A percentile compares a stretch with the other conserved stretches of the same genome.
phyloP scores from a whole-genome alignment of 2,888 invertebrate genomes.

The Pristionchus fissidentatus region DNA sequence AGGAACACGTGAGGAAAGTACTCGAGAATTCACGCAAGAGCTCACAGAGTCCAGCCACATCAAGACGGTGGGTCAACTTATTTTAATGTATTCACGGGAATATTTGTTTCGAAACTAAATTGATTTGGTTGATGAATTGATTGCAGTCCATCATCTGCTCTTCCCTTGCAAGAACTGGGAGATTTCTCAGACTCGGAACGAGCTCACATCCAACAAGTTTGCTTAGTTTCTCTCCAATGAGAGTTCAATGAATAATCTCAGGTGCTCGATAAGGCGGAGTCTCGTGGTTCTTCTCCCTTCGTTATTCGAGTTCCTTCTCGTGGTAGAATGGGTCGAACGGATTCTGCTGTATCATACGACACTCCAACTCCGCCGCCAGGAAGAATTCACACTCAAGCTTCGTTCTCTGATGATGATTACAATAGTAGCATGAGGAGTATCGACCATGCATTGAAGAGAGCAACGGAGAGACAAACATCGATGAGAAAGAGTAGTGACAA shows the following conservation, averaged over 20 bases:
- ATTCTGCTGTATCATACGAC: not conserved
- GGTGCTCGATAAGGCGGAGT: constrained; percentile 66
- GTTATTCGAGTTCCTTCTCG: constrained; percentile 43
- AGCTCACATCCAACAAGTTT: constrained; percentile 64
- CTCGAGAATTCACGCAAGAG: constrained; percentile 52
- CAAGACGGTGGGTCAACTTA: constrained; percentile 59
- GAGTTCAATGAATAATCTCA: not conserved
- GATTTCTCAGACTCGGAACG: constrained; percentile 64
- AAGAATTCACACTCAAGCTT: constrained; percentile 15
- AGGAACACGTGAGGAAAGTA: constrained; percentile 68
- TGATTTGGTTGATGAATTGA: not conserved
- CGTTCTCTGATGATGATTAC: constrained; percentile 40
- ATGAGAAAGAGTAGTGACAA: not conserved
- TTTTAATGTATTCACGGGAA: not conserved
- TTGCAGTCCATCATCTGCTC: constrained; percentile 68
- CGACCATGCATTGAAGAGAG: constrained; percentile 2
- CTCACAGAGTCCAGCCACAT: constrained; percentile 59
- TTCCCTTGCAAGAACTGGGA: constrained; percentile 65
- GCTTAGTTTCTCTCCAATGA: not conserved
- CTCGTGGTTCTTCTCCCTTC: constrained; percentile 32
- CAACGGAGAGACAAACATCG: constrained; percentile 11
- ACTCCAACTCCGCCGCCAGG: constrained; percentile 39
- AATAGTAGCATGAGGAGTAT: constrained; percentile 32
- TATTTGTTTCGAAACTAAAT: not conserved
- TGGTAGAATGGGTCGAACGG: not conserved